phyloP scores from a whole-genome alignment of 2,797 vertebrate genomes.

The Neomorphus geoffroyi region DNA sequence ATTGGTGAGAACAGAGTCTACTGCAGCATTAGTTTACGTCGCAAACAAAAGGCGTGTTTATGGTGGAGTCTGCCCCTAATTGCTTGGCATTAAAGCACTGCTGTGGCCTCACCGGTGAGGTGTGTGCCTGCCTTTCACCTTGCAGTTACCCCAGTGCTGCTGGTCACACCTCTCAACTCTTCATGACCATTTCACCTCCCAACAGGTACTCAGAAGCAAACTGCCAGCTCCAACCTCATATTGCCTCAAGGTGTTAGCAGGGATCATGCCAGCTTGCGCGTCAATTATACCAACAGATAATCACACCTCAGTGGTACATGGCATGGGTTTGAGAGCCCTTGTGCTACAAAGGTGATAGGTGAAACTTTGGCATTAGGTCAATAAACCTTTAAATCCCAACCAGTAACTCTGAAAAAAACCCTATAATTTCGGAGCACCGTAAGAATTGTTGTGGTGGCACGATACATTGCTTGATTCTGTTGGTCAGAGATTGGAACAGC shows the following conservation, averaged over 20 bases:
- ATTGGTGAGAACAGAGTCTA: not conserved
- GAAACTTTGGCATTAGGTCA: not conserved
- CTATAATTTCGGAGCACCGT: fast-evolving
- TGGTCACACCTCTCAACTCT: not conserved
- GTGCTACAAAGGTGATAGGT: not conserved
- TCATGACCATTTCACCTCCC: not conserved
- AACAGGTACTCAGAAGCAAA: not conserved
- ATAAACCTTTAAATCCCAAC: not conserved
- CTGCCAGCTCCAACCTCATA: not conserved
- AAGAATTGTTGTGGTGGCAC: not conserved
- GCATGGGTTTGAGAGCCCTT: not conserved
- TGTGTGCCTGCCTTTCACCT: not conserved
- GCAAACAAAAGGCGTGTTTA: not conserved
- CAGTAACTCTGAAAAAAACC: not conserved
- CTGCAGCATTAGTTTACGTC: not conserved
- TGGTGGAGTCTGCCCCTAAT: not conserved
- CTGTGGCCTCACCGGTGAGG: not conserved
- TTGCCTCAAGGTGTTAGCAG: not conserved
- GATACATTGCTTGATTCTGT: fast-evolving
- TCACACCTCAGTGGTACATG: not conserved
- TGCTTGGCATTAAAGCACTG: not conserved
- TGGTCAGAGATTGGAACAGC: too few relatives aligned
- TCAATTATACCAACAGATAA: not conserved
- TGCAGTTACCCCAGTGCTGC: not conserved
- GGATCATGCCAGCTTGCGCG: not conserved